Evolutionary conservation across 2,113 vertebrate species (phyloP).

Genomic region (Zosterops borbonicus): DNA sequence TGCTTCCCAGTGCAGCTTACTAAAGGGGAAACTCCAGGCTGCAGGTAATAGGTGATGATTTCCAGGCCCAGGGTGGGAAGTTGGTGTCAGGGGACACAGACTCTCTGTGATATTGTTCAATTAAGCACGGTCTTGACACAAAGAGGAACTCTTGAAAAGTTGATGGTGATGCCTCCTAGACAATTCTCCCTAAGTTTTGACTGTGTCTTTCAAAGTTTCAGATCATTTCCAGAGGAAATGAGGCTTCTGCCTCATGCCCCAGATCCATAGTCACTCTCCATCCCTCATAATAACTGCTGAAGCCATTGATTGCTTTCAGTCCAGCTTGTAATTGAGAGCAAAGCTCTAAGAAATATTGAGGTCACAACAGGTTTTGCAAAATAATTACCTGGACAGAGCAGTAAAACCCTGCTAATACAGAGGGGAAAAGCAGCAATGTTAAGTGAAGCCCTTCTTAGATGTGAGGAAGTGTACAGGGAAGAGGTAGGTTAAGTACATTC

Average conservation of each 20-base stretch:
- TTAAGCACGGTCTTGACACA: background rate
- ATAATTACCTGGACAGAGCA: constrained; percentile 10
- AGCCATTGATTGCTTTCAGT: constrained; percentile 12
- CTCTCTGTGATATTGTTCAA: background rate
- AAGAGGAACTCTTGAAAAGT: background rate
- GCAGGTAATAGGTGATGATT: background rate
- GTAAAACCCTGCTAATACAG: background rate
- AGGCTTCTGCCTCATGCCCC: background rate
- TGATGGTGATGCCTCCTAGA: background rate
- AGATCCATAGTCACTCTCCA: background rate
- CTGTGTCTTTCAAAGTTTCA: background rate
- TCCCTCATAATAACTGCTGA: constrained; percentile 8
- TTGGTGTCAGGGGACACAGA: background rate
- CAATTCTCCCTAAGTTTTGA: background rate
- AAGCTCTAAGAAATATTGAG: constrained; percentile 35
- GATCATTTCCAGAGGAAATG: constrained; percentile 28
- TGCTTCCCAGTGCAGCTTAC: background rate
- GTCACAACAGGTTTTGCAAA: constrained; percentile 28
- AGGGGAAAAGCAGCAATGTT: background rate
- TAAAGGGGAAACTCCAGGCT: background rate
- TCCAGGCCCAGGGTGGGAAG: background rate
- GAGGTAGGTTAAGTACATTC: constrained; percentile 26
- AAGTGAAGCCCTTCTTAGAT: background rate
- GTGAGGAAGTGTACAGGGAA: constrained; percentile 14
- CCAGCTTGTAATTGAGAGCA: constrained; percentile 41